Evolutionary conservation across 1,140 invertebrate species (phyloP), one percentile per base, ranked within the genome.

Genomic region (Acromyrmex charruanus): DNA sequence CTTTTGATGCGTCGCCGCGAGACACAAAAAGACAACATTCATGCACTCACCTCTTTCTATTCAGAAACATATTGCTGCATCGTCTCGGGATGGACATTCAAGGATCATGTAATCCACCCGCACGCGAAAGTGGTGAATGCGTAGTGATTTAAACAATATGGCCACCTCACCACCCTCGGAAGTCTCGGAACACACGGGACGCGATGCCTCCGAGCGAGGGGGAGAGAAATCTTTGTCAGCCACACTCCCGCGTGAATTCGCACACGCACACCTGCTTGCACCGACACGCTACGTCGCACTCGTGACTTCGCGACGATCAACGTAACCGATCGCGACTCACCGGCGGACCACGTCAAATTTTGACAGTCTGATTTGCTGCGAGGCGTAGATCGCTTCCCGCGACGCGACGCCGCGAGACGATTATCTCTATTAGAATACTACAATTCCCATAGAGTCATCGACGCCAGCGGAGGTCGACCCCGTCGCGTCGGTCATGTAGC

Each of bases 71-170:
- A 53, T 85, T 86, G 89, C 16, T 59, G 85, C 90, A 91, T 91
- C 12, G 10, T 91, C 69, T 59, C 18, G 14, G 49, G 35, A 18
- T 12, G 63, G 53, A 49, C 53, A 59, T 25, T 49, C 39, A 39
- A 68, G 18, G 2, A n/a, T 39, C 31, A 51, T 2, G 63, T 31
- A 14, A n/a, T 16, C 53, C 49, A 49, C 49, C 53, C 55, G 55
- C 55, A 31, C 28, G 16, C 16, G 10, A 44, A n/a, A 55, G 31
- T 12, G 10, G 51, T 59, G 28, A 58, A 75, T 25, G 35, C 66
- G 77, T 55, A 65, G 39, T 55, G 77, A 90, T 85, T 81, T 88
- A 77, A 59, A 71, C 89, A 90, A 90, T 74, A 90, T 90, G 89
- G 89, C 88, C 69, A 89, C 55, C 72, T 18, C 53, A n/a, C 53